A percentile compares a stretch with the other conserved stretches of the same genome.
These are phyloP conservation scores for Belonocnema kinseyi DNA, from an alignment of 1,140 invertebrate species.

Conservation along the genomic window DNA sequence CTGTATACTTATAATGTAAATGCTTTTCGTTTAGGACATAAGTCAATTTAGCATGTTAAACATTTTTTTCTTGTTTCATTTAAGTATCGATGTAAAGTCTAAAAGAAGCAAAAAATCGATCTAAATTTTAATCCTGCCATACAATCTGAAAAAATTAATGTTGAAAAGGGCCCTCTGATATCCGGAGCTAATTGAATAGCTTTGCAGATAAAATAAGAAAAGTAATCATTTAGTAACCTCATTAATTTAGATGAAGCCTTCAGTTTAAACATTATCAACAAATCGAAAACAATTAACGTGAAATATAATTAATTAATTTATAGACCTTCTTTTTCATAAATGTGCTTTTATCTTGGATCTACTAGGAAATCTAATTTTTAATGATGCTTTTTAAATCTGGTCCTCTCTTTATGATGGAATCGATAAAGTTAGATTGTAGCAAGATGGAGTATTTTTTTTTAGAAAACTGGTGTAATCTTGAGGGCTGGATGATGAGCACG, in stretches of 20 bases:
- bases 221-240: neutral
- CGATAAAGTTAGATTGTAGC: slow-evolving; percentile 2
- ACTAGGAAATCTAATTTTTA: neutral
- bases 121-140: too few relatives aligned
- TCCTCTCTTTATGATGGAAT: neutral
- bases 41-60: too few relatives aligned
- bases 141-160: too few relatives aligned
- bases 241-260: neutral
- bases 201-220: neutral
- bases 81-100: too few relatives aligned
- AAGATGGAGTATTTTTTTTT: slow-evolving; percentile 47
- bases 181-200: neutral
- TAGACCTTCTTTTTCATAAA: neutral
- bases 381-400: neutral
- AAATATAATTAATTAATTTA: neutral
- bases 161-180: too few relatives aligned
- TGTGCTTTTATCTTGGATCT: neutral
- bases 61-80: too few relatives aligned
- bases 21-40: too few relatives aligned
- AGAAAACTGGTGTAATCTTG: neutral
- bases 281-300: neutral
- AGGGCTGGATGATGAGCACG: neutral
- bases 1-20: too few relatives aligned
- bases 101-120: too few relatives aligned
- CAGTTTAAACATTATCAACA: neutral